A percentile compares a stretch with the other conserved stretches of the same genome.
Conservation (phyloP, 2,113 vertebrate species). For the Carassius gibelio region DNA sequence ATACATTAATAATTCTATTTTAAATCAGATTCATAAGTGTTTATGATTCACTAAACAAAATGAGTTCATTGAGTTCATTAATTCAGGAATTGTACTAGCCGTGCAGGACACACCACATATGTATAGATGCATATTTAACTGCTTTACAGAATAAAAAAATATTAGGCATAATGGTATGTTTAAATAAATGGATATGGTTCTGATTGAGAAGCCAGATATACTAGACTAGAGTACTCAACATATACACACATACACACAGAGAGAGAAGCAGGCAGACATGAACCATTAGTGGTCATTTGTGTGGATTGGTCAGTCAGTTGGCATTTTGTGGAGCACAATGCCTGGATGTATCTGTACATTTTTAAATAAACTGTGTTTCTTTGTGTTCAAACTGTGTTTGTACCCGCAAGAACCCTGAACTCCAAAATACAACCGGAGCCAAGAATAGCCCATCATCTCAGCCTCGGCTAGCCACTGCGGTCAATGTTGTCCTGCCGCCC, state of each 20-base stretch:
- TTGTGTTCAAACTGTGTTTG: neutral
- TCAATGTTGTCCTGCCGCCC: constrained; percentile 13
- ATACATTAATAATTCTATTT: neutral
- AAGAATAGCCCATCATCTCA: constrained; percentile 24
- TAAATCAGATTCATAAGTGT: neutral
- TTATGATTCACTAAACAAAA: neutral
- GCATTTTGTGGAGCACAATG: constrained; percentile 21
- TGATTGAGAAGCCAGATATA: neutral
- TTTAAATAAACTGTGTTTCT: neutral
- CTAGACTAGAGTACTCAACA: neutral
- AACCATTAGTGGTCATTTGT: neutral
- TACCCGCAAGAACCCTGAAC: neutral
- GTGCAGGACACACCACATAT: neutral
- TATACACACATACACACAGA: neutral
- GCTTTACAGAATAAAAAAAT: neutral
- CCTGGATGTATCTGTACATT: neutral
- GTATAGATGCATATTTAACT: neutral
- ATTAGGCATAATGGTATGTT: neutral
- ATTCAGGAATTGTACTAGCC: neutral
- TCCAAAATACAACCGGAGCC: neutral
- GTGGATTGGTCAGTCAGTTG: neutral
- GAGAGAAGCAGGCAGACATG: neutral
- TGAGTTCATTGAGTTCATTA: neutral
- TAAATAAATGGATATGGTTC: neutral
- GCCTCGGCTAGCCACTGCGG: constrained; percentile 39